phyloP scores from a whole-genome alignment of 2,113 vertebrate species.

The Cricetomys ansorgei region DNA sequence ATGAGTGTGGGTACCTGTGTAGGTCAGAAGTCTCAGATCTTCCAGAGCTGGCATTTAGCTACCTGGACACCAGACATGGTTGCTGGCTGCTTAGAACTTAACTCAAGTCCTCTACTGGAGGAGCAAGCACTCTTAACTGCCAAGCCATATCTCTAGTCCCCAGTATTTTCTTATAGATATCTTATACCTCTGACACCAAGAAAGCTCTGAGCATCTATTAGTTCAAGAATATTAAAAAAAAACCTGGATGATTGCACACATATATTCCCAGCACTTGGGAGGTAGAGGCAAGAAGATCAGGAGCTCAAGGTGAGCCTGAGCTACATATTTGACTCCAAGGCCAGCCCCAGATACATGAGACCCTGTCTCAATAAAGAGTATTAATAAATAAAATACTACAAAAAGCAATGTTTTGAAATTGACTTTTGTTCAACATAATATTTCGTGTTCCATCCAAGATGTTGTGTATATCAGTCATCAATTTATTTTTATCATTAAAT shows the following conservation, averaged over 20 bases:
- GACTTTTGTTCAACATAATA: neutral
- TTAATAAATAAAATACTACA: neutral
- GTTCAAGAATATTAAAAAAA: slow-evolving; percentile 9
- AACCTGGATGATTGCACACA: neutral
- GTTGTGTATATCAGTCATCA: neutral
- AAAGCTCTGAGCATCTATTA: neutral
- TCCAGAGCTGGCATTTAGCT: neutral
- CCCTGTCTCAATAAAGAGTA: neutral
- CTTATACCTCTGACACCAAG: neutral
- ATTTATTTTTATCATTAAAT: neutral
- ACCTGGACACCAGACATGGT: neutral
- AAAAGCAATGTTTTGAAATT: neutral
- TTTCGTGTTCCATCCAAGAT: neutral
- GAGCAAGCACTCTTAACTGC: neutral
- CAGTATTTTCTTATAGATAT: neutral
- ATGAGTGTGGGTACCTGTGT: neutral
- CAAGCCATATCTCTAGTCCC: neutral
- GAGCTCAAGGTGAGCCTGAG: neutral
- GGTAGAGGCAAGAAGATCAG: neutral
- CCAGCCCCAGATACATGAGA: neutral
- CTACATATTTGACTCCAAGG: neutral
- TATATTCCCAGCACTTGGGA: neutral
- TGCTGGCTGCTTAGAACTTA: neutral
- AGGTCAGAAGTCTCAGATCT: neutral
- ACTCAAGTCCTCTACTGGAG: neutral